A percentile compares a stretch with the other conserved stretches of the same genome.
Evolutionary conservation across 2,888 invertebrate species (phyloP).

Genomic region (Thelaira solivaga): DNA sequence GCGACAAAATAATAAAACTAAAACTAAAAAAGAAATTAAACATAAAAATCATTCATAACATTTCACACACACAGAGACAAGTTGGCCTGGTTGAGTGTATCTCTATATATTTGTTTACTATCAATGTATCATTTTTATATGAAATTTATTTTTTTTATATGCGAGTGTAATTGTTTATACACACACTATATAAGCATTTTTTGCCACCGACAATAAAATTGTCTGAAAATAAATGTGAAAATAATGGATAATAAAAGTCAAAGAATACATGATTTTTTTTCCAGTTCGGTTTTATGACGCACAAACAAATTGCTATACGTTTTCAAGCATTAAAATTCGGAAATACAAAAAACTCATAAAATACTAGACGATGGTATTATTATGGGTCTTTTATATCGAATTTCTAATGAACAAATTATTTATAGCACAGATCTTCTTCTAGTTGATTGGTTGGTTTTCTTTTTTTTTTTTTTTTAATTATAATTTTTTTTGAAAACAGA

Average conservation of each 20-base stretch:
- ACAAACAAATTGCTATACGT: constrained; percentile 39
- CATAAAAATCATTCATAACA: constrained; percentile 42
- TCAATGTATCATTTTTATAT: constrained; percentile 31
- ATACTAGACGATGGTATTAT: constrained; percentile 29
- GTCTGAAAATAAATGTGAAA: constrained; percentile 71
- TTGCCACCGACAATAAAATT: constrained; percentile 62
- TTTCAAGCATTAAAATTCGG: constrained; percentile 12
- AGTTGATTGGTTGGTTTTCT: not conserved
- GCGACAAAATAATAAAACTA: constrained; percentile 54
- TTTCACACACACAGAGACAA: not conserved
- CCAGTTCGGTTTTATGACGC: constrained; percentile 53
- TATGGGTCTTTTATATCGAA: constrained; percentile 43
- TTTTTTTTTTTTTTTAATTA: constrained; percentile 6
- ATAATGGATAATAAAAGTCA: constrained; percentile 76
- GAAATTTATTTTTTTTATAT: constrained; percentile 24
- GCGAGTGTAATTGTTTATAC: not conserved
- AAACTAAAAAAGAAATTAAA: constrained; percentile 42
- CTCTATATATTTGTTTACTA: not conserved
- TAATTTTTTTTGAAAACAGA: constrained; percentile 8
- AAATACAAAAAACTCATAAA: not conserved
- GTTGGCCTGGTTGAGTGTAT: not conserved
- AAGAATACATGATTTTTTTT: constrained; percentile 71
- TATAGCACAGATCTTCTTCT: not conserved
- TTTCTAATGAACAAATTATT: constrained; percentile 34
- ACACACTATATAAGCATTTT: not conserved